Evolutionary conservation across 2,113 vertebrate genomes (phyloP).

Genomic region (Cephalopholis sonnerati): DNA sequence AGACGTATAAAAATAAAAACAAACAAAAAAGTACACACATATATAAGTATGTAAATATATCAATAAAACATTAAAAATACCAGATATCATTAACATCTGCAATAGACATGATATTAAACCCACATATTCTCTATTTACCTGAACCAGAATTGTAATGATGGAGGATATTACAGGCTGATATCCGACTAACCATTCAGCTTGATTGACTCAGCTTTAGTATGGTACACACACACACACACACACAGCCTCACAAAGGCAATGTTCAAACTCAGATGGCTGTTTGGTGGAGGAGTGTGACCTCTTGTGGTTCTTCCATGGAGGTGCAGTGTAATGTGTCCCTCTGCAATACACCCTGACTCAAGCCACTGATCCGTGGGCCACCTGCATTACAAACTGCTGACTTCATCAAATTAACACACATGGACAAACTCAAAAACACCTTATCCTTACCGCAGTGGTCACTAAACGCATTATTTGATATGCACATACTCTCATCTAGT

Average conservation of each 20-base stretch:
- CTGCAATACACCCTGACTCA: not conserved
- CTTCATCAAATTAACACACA: conserved; percentile 36
- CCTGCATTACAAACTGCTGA: conserved; percentile 59
- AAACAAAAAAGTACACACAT: too few species aligned
- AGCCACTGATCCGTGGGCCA: conserved; percentile 35
- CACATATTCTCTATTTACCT: too few species aligned
- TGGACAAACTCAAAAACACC: not conserved
- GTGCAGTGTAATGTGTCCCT: not conserved
- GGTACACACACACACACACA: too few species aligned
- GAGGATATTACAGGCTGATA: too few species aligned
- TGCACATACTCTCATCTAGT: not conserved
- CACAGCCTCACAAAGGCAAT: not conserved
- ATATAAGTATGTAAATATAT: too few species aligned
- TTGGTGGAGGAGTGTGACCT: conserved; percentile 45
- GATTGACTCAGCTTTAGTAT: too few species aligned
- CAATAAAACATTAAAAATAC: too few species aligned
- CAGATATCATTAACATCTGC: too few species aligned
- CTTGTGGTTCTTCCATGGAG: conserved; percentile 26
- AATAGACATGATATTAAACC: too few species aligned
- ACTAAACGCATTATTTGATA: not conserved
- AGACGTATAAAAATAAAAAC: too few species aligned
- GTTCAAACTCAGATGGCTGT: not conserved
- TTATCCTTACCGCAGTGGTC: conserved; percentile 29
- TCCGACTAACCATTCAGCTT: too few species aligned
- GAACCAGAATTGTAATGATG: too few species aligned